These are phyloP conservation scores for Pristiophorus japonicus DNA, from an alignment of 2,113 vertebrate species.

Conservation along the genomic window DNA sequence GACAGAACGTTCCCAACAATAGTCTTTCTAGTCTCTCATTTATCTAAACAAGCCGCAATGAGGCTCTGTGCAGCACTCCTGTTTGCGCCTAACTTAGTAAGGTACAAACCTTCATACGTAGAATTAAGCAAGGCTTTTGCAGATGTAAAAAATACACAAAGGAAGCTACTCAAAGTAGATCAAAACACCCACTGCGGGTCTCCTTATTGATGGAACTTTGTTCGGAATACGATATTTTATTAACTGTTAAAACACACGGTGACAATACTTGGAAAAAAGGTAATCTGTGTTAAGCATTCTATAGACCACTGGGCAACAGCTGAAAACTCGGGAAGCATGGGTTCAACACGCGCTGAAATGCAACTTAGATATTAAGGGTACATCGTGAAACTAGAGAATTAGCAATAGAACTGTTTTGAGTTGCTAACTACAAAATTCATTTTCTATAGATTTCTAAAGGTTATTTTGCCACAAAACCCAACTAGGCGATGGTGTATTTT, in stretches of 20 bases:
- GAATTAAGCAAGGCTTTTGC: neutral
- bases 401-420: neutral
- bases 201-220: neutral
- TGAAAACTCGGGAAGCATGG: neutral
- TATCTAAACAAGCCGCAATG: neutral
- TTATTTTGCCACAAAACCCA: neutral
- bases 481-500: neutral
- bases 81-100: neutral
- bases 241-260: neutral
- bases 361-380: neutral
- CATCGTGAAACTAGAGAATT: neutral
- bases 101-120: neutral
- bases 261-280: neutral
- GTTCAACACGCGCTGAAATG: neutral
- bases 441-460: neutral
- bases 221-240: neutral
- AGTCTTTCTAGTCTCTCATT: slow-evolving; percentile 33
- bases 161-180: neutral
- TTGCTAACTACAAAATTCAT: neutral
- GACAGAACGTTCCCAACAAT: slow-evolving; percentile 38
- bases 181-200: neutral
- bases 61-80: neutral
- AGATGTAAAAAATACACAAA: neutral
- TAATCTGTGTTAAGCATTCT: neutral
- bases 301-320: no score